phyloP scores from a whole-genome alignment of 2,888 invertebrate species.

The Miltochrista miniata region DNA sequence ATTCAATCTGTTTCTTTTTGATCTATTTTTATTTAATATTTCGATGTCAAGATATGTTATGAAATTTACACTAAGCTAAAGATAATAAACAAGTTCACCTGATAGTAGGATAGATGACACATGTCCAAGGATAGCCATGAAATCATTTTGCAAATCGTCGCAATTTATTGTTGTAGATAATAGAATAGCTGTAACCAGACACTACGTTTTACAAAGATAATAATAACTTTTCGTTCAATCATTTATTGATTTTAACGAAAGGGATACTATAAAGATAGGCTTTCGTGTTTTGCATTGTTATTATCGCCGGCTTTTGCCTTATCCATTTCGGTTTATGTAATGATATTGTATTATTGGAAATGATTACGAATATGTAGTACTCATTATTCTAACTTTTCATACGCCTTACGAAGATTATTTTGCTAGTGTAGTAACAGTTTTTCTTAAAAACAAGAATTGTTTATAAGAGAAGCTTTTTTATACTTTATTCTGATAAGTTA shows the following conservation, averaged over 20 bases:
- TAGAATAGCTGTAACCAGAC: conserved; percentile 67
- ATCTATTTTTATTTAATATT: conserved; percentile 45
- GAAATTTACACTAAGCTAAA: conserved; percentile 15
- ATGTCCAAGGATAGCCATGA: conserved; percentile 33
- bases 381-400: too few relatives aligned
- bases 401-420: too few relatives aligned
- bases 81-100: conserved; percentile 22
- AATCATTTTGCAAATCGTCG: conserved; percentile 40
- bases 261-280: neutral
- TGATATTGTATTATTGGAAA: too few relatives aligned
- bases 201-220: conserved; percentile 72
- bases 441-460: too few relatives aligned
- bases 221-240: conserved; percentile 62
- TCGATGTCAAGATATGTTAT: conserved; percentile 27
- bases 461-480: too few relatives aligned
- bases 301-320: neutral
- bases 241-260: conserved; percentile 22
- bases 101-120: conserved; percentile 23
- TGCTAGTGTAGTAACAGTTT: too few relatives aligned
- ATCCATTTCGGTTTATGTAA: too few relatives aligned
- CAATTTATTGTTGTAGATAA: conserved; percentile 45
- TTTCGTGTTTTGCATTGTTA: neutral
- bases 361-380: too few relatives aligned
- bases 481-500: too few relatives aligned
- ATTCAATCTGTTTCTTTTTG: conserved; percentile 68